Conservation (phyloP, 2,888 invertebrate genomes). For the Diarsia rubi region DNA sequence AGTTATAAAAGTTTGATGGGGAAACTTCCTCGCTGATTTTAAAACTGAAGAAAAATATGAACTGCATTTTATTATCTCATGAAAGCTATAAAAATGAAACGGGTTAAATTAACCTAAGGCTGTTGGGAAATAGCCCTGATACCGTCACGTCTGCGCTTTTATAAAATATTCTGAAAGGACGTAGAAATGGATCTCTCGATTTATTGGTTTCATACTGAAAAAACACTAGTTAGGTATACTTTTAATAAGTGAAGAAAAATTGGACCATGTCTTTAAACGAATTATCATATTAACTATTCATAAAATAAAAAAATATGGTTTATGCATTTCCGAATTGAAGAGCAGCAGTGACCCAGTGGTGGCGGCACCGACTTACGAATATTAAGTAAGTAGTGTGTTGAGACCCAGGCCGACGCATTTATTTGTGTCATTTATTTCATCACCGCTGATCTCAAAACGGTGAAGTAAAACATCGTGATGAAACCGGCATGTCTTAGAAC, state of each 20-base stretch:
- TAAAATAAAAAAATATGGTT: background rate
- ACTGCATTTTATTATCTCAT: slow-evolving; percentile 42
- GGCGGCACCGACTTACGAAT: no score
- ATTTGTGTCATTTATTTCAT: no score
- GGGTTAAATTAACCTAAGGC: slow-evolving; percentile 25
- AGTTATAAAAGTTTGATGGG: slow-evolving; percentile 25
- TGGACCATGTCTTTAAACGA: background rate
- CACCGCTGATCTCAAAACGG: no score
- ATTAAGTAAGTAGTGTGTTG: no score
- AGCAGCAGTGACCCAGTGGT: no score
- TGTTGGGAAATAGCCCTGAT: slow-evolving; percentile 4
- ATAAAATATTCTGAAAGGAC: slow-evolving; percentile 28
- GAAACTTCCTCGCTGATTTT: slow-evolving; percentile 28
- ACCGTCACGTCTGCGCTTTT: background rate
- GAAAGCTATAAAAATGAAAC: slow-evolving; percentile 36
- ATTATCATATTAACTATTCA: background rate
- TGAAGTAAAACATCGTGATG: no score
- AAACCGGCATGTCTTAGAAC: no score
- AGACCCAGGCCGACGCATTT: no score
- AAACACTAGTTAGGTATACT: background rate
- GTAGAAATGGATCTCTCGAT: slow-evolving; percentile 14
- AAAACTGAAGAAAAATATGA: slow-evolving; percentile 34
- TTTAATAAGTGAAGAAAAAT: background rate
- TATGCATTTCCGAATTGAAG: no score
- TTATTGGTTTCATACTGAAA: slow-evolving; percentile 9